Evolutionary conservation across 2,888 invertebrate species (phyloP).

Genomic region (Hypolimnas misippus): DNA sequence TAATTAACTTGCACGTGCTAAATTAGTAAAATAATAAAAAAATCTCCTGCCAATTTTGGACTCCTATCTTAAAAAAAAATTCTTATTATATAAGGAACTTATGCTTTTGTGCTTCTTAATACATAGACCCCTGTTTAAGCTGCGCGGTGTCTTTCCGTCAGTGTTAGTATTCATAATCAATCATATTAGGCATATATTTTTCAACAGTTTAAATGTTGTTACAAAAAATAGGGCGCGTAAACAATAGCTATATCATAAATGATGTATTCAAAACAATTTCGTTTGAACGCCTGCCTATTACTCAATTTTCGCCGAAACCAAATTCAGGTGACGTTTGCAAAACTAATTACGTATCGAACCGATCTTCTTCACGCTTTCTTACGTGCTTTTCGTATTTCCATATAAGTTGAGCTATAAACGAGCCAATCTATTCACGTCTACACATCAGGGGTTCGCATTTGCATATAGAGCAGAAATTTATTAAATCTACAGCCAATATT

Average conservation of each 20-base stretch:
- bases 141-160: too few species aligned
- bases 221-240: background rate
- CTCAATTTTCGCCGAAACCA: constrained; percentile 66
- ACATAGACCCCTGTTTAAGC: too few species aligned
- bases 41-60: too few species aligned
- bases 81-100: too few species aligned
- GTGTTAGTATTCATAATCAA: too few species aligned
- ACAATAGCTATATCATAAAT: background rate
- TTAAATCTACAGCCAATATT: constrained; percentile 84
- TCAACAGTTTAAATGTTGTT: background rate
- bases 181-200: background rate
- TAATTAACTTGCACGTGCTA: too few species aligned
- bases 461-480: constrained; percentile 85
- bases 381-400: constrained; percentile 83
- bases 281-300: constrained; percentile 46
- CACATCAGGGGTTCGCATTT: constrained; percentile 84
- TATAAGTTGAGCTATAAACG: constrained; percentile 84
- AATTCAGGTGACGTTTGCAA: constrained; percentile 69
- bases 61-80: too few species aligned
- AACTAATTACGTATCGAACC: constrained; percentile 83
- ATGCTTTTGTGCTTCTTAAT: too few species aligned
- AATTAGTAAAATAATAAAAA: too few species aligned
- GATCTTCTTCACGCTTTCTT: constrained; percentile 82
- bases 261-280: background rate
- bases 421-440: constrained; percentile 85